A percentile compares a stretch with the other conserved stretches of the same genome.
Conservation (phyloP, 2,888 invertebrate species). For the Drosophila mettleri region DNA sequence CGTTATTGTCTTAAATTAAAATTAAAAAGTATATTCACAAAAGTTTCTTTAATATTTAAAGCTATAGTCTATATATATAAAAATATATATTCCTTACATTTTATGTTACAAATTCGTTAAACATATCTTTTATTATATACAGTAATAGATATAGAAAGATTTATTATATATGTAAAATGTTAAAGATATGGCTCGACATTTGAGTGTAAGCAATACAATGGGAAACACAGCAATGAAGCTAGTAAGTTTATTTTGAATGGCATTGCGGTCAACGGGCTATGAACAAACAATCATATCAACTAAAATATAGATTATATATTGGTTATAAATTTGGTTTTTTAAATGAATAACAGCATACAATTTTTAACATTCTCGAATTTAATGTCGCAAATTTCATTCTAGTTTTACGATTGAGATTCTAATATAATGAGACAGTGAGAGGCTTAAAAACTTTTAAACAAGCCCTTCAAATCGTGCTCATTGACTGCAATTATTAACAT, state of each 20-base stretch:
- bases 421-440: background rate
- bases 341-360: background rate
- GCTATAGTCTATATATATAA: slow-evolving; percentile 23
- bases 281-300: background rate
- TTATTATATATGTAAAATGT: background rate
- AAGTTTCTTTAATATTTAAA: slow-evolving; percentile 60
- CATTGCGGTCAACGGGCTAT: background rate
- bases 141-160: background rate
- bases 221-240: background rate
- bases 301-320: background rate
- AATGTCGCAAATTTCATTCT: slow-evolving; percentile 2
- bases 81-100: background rate
- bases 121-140: too few relatives aligned
- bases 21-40: slow-evolving; percentile 4
- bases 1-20: slow-evolving; percentile 71
- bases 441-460: slow-evolving; percentile 45
- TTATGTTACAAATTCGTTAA: slow-evolving; percentile 8
- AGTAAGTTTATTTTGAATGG: background rate
- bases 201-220: background rate
- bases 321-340: background rate
- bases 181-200: background rate
- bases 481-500: slow-evolving; percentile 91
- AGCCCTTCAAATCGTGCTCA: slow-evolving; percentile 86
- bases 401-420: slow-evolving; percentile 48
- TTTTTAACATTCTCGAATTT: background rate